These are phyloP conservation scores for Lepidocyrtoides sp. DNA, from an alignment of 2,888 invertebrate species.

Conservation along the genomic window DNA sequence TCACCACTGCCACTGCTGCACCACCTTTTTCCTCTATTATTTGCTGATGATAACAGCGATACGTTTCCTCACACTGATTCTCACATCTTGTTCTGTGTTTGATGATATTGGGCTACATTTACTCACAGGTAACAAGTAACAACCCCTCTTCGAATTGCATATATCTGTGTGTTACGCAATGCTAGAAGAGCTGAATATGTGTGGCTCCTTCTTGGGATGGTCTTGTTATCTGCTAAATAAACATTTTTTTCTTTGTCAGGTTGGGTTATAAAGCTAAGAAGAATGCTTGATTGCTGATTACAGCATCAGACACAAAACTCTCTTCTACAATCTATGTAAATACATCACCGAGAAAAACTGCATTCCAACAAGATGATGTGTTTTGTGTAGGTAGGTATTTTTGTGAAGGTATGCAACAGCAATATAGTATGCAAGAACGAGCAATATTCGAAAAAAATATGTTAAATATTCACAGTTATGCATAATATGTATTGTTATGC, in stretches of 20 bases:
- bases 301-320: neutral
- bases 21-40: neutral
- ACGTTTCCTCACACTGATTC: neutral
- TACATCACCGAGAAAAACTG: slow-evolving; percentile 23
- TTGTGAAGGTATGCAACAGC: neutral
- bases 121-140: neutral
- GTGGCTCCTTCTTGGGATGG: slow-evolving; percentile 8
- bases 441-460: neutral
- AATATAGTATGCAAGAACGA: neutral
- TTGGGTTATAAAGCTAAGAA: neutral
- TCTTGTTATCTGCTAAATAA: slow-evolving; percentile 24
- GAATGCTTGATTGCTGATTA: neutral
- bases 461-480: neutral
- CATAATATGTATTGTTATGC: neutral
- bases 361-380: slow-evolving; percentile 47
- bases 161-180: neutral
- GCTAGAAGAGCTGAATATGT: neutral
- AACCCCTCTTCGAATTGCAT: neutral
- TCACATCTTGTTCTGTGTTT: neutral
- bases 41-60: slow-evolving; percentile 11
- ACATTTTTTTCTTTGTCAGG: slow-evolving; percentile 34
- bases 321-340: too few relatives aligned
- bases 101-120: neutral
- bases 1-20: neutral
- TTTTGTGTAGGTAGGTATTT: neutral